Percentiles rank a stretch among this genome's conserved stretches.
phyloP scores from a whole-genome alignment of 2,797 vertebrate genomes.

The Aplochiton taeniatus region DNA sequence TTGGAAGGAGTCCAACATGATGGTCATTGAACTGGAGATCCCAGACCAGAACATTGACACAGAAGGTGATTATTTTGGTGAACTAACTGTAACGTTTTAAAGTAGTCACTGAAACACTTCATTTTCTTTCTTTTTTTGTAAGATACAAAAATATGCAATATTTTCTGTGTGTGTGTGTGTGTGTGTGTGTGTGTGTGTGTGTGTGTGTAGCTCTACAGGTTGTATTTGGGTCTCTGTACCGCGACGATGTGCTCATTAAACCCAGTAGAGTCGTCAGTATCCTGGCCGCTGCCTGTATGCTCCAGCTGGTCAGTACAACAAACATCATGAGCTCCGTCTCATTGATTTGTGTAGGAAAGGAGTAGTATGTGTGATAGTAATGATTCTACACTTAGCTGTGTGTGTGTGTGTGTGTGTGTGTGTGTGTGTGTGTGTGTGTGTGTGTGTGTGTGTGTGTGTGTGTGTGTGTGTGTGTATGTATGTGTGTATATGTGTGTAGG shows the following conservation, averaged over 20 bases:
- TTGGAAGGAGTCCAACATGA: slow-evolving; percentile 97
- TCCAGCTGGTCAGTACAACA: slow-evolving; percentile 89
- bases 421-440: slow-evolving; percentile 24
- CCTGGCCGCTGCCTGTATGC: slow-evolving; percentile 94
- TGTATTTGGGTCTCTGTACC: slow-evolving; percentile 94
- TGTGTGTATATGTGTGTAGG: slow-evolving; percentile 76
- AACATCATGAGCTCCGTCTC: no score
- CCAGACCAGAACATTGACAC: slow-evolving; percentile 97
- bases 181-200: slow-evolving; percentile 11
- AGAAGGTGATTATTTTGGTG: slow-evolving; percentile 79
- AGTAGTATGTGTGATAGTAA: neutral
- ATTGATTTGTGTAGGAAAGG: neutral
- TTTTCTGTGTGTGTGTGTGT: neutral
- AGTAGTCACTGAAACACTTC: no score
- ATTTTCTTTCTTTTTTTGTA: no score
- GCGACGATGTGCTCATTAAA: slow-evolving; percentile 95
- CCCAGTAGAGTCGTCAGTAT: slow-evolving; percentile 92
- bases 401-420: slow-evolving; percentile 2
- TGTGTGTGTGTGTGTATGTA: slow-evolving; percentile 6
- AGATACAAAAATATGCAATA: neutral
- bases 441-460: no score
- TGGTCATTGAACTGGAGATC: slow-evolving; percentile 92
- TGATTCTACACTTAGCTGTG: neutral
- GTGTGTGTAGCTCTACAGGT: slow-evolving; percentile 88
- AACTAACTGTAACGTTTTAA: no score